phyloP scores from a whole-genome alignment of 2,888 invertebrate genomes.

The Drosophila pullipes region DNA sequence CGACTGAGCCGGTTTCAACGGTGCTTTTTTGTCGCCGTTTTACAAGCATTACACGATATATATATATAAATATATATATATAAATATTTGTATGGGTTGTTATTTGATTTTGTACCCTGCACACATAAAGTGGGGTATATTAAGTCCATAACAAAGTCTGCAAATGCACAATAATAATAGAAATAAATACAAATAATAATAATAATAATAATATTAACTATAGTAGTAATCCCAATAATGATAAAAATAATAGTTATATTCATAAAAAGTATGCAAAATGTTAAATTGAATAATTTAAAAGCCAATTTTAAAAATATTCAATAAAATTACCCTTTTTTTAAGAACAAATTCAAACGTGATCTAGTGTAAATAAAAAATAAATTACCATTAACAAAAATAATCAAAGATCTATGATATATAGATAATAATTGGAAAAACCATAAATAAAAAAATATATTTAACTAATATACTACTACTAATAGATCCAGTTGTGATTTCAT shows the following conservation, averaged over 20 bases:
- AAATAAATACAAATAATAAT: not conserved
- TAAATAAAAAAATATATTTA: too few species aligned
- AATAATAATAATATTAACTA: not conserved
- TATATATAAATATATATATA: not conserved
- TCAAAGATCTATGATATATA: not conserved
- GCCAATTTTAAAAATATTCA: fast-evolving
- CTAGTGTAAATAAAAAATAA: not conserved
- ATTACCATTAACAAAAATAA: not conserved
- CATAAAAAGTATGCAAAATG: too few species aligned
- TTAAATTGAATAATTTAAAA: too few species aligned
- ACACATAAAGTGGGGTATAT: not conserved
- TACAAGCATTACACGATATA: constrained; percentile 46
- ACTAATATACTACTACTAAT: too few species aligned
- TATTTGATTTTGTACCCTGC: constrained; percentile 5
- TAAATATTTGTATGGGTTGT: not conserved
- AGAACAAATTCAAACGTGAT: too few species aligned
- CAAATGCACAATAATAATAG: not conserved
- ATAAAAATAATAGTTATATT: too few species aligned
- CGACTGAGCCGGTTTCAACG: constrained; percentile 64
- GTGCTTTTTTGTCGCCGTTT: constrained; percentile 28
- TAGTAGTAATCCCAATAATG: not conserved
- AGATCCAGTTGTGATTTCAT: not conserved
- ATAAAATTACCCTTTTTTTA: too few species aligned
- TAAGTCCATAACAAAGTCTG: not conserved
- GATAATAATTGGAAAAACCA: too few species aligned